Conservation (phyloP, 1,140 invertebrate genomes). For the Pogonus chalceus region DNA sequence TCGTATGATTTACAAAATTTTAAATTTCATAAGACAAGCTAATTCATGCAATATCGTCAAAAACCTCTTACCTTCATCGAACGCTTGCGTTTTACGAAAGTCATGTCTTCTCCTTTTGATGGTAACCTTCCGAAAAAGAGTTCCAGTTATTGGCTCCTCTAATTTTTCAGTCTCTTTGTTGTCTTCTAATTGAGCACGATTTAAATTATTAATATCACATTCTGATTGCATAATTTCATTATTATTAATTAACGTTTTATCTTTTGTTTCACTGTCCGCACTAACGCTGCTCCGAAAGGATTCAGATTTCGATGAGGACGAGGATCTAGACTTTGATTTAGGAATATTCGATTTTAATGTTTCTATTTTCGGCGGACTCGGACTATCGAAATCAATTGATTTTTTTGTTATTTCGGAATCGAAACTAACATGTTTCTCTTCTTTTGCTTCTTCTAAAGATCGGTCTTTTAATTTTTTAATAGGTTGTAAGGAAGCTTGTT, state of each 20-base stretch:
- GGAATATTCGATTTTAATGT: not conserved
- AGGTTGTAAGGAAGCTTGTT: not conserved
- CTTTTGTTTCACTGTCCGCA: not conserved
- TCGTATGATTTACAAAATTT: not conserved
- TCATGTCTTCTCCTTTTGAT: conserved; percentile 32
- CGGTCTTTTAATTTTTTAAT: not conserved
- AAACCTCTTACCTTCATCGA: conserved; percentile 28
- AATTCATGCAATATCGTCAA: not conserved
- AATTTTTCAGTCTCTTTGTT: not conserved
- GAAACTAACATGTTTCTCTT: conserved; percentile 25
- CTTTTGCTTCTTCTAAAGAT: not conserved
- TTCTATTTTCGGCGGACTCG: too few species aligned
- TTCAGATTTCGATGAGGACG: too few species aligned
- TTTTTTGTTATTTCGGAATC: conserved; percentile 16
- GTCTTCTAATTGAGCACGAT: not conserved
- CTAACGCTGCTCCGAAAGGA: too few species aligned
- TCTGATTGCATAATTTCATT: not conserved
- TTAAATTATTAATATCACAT: not conserved
- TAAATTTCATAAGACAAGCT: not conserved
- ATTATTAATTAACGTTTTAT: not conserved
- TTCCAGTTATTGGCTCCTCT: conserved; percentile 27
- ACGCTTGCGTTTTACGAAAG: conserved; percentile 29
- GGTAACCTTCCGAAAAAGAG: conserved; percentile 42
- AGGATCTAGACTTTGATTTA: not conserved
- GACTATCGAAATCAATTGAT: not conserved